Evolutionary conservation across 2,888 invertebrate genomes (phyloP), one percentile per base, ranked within the genome.

Genomic region (Dendrolimus houi): DNA sequence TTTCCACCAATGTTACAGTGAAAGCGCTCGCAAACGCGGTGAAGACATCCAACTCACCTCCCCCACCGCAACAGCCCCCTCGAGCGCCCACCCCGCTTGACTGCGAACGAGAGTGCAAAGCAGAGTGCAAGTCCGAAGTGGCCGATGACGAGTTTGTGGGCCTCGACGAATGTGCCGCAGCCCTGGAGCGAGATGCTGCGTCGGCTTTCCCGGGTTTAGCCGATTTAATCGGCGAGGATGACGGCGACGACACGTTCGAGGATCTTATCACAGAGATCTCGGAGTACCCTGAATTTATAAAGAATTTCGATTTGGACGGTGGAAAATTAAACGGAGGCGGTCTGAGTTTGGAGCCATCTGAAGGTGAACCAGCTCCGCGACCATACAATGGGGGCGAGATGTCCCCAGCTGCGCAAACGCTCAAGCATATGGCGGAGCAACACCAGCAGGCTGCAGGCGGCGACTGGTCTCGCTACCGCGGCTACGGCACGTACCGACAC

Each of bases 351-450:
- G 92, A 89, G 56, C 83, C 87, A 17, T 78, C 87, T 10, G 92
- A 92, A 66, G 92, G 90, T 52, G 92, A 91, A 42, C 71, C 76
- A 62, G 77, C 84, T 71, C 70, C 91, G 56, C 71, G 90, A 60
- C 83, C 92, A 29, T 92, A 92, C 63, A 86, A 92, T 64, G 76
- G 69, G 59, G 94, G 93, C 0, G 96, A 96, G 80, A 92, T 96
- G 81, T 97, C 97, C 60, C 96, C 98, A 40, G 98, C 98, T 0
- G 98, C 98, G 55, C 97, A 98, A 87, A 98, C 98, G 0, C 91
- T 98, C 57, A 98, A 98, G 80, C 98, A 98, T 75, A 98, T 98
- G 98, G 98, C 98, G 52, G 98, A 98, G 80, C 98, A 98, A 82
- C 98, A 98, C 85, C 98, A 98, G 86, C 97, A 96, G 84, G 87